Evolutionary conservation across 2,113 vertebrate species (phyloP), one percentile per base, ranked within the genome.

Genomic region (Silurus glanis): DNA sequence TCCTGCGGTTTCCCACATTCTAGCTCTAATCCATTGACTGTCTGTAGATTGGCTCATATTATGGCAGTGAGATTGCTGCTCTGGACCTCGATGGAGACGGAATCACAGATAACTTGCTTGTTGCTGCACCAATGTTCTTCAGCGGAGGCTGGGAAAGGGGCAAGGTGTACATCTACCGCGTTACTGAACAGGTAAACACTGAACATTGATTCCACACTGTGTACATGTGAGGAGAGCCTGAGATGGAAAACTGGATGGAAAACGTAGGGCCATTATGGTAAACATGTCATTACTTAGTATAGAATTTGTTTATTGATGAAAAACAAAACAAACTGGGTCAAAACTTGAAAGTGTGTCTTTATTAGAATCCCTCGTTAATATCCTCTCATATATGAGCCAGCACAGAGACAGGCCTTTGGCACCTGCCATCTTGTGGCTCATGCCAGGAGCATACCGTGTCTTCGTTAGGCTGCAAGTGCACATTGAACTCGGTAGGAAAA

Each of bases 51-150:
- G 98, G 98, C 64, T 99, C 98, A 71, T 99, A 99, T 92, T 99
- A 95, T 0, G 98, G 98, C 90, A 97, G 98, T 7, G 98, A 99
- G 94, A 97, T 99, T 87, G 95, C 91, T 7, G 95, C 98, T 0
- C 71, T 97, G 28, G 98, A 99, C 0, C 93, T 96, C 0, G 91
- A 99, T 0, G 93, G 95, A 0, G 96, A 99, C 0, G 96, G 96
- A 0, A 53, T 97, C 84, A 98, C 97, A 0, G 98, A 99, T 1
- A 92, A 96, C 4, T 93, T 99, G 82, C 92, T 99, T 91, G 97
- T 99, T 90, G 97, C 95, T 4, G 98, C 98, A 0, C 98, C 98
- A 28, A 99, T 99, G 98, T 99, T 94, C 93, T 99, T 99, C 95
- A 97, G 95, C 0, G 96, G 96, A 85, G 97, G 97, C 88, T 87